Conservation (phyloP, 2,113 vertebrate species). For the Caracal caracal region DNA sequence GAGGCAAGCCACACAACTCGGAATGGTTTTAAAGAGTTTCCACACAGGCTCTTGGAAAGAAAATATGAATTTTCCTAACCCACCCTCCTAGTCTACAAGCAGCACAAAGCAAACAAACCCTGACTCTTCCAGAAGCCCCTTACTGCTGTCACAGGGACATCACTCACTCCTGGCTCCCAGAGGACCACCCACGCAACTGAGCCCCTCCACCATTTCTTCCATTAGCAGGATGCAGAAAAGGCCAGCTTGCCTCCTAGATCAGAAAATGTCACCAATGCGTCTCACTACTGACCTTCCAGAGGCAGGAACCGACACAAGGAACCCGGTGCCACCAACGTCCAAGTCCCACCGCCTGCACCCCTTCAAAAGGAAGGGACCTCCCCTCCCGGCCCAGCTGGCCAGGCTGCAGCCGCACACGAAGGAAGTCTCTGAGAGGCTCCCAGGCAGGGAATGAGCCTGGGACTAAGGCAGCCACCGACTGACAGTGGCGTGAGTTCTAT, state of each 20-base stretch:
- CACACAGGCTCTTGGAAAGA: conserved; percentile 29
- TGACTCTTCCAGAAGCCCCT: conserved; percentile 46
- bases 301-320: conserved; percentile 77
- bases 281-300: conserved; percentile 83
- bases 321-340: conserved; percentile 62
- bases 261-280: conserved; percentile 56
- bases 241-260: conserved; percentile 63
- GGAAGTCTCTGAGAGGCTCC: conserved; percentile 85
- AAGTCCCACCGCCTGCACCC: conserved; percentile 43
- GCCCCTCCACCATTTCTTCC: conserved; percentile 55
- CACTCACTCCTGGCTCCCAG: conserved; percentile 36
- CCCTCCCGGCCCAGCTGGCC: conserved; percentile 78
- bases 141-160: conserved; percentile 58
- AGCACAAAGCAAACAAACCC: conserved; percentile 74
- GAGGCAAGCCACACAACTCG: neutral
- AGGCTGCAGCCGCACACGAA: conserved; percentile 76
- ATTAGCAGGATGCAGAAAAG: conserved; percentile 70
- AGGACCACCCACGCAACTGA: conserved; percentile 82
- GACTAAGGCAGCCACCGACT: conserved; percentile 83
- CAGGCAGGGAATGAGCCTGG: conserved; percentile 80
- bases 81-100: conserved; percentile 45
- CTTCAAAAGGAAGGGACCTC: conserved; percentile 81
- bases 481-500: conserved; percentile 89
- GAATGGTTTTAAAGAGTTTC: conserved; percentile 55
- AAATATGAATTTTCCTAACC: conserved; percentile 58